Base-by-base conservation (phyloP, 1,140 invertebrate species). In the Aplysia californica region DNA sequence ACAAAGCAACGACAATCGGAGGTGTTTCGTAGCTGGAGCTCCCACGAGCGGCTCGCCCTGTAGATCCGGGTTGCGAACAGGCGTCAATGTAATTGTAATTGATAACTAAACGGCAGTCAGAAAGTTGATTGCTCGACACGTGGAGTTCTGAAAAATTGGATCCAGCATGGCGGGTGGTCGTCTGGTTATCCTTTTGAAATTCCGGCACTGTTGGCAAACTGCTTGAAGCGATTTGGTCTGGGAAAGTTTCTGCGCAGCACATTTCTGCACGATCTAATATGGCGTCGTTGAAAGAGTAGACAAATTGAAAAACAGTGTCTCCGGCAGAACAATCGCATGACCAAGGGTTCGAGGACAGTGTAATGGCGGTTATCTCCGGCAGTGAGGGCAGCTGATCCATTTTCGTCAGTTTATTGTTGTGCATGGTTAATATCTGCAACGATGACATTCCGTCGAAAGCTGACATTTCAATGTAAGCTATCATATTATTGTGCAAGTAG, bases 271-370 rank as follows among this genome's bases (percentile, higher is more conserved):
- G 55, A n/a, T 80, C 79, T 0, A n/a, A 10, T 0, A 82, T 76
- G 38, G 36, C 29, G 18, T 78, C 33, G 26, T 50, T 64, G 0
- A 76, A 41, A 20, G 26, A 44, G 31, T 44, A 55, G 1, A 77
- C 41, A 4, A 76, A 36, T 21, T 76, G 31, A 23, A 72, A 38
- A 6, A 83, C 65, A 0, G n/a, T 26, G 35, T 35, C 44, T 29
- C 79, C 55, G 20, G 78, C 39, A 21, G 74, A 33, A 78, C 84
- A 85, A 0, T 80, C 59, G 71, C 84, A 85, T 5, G 74, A 59
- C 84, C 81, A 85, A 0, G 77, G 78, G 69, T 85, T 85, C 36
- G 69, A 65, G 18, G 77, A 65, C 21, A 85, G 67, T 23, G 75
- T 74, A 3, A 72, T 39, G 3, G 68, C 66, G 3, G 41, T 36